phyloP scores from a whole-genome alignment of 2,113 vertebrate species.

The Drymodes brunneopygia region DNA sequence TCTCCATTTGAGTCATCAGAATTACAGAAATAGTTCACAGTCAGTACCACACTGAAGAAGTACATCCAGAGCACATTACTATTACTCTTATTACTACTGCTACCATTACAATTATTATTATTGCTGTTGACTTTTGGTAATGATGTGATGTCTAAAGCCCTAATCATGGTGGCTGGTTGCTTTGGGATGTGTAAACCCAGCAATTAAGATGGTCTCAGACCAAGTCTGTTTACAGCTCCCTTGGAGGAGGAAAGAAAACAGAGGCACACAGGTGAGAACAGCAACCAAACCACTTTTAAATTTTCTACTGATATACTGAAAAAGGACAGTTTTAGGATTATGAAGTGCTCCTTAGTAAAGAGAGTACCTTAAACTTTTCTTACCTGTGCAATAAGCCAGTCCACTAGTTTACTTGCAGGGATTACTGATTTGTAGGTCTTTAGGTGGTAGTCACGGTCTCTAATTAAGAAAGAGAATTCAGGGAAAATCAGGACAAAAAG shows the following conservation, averaged over 20 bases:
- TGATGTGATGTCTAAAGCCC: background rate
- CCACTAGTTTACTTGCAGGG: slow-evolving; percentile 92
- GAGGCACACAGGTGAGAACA: background rate
- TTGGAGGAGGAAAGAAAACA: background rate
- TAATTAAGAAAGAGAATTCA: slow-evolving; percentile 54
- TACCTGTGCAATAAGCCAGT: slow-evolving; percentile 96
- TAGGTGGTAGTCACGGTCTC: slow-evolving; percentile 93
- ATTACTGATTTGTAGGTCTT: slow-evolving; percentile 98
- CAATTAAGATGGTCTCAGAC: background rate
- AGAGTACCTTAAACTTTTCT: background rate
- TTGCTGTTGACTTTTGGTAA: background rate
- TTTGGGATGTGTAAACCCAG: background rate
- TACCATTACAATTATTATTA: background rate
- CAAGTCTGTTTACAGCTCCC: background rate
- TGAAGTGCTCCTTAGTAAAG: background rate
- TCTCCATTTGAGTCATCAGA: background rate
- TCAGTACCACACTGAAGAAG: background rate
- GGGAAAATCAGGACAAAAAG: background rate
- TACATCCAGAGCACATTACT: background rate
- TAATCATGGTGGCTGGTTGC: background rate
- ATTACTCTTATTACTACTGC: background rate
- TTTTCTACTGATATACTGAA: background rate
- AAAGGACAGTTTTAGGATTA: background rate
- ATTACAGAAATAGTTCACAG: background rate
- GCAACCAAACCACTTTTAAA: background rate